Evolutionary conservation across 2,888 invertebrate species (phyloP).

Genomic region (Mimachlamys varia): DNA sequence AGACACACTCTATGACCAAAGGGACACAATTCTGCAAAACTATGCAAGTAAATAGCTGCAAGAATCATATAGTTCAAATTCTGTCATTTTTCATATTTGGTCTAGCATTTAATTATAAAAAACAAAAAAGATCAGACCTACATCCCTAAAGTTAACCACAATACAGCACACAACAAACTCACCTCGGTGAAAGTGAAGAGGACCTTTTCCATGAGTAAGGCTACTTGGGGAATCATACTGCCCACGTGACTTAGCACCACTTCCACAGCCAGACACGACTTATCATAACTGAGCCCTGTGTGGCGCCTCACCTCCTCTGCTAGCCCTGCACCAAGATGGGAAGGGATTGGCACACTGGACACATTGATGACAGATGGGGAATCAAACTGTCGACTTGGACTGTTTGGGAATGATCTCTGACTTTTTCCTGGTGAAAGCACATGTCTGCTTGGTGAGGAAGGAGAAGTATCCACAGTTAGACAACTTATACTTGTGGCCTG

Average conservation of each 20-base stretch:
- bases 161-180: not conserved
- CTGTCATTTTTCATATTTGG: no score
- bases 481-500: no score
- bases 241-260: conserved; percentile 73
- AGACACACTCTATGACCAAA: no score
- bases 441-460: not conserved
- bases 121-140: no score
- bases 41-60: no score
- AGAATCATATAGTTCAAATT: no score
- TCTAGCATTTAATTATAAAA: no score
- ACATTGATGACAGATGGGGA: conserved; percentile 49
- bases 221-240: conserved; percentile 62
- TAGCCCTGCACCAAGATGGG: conserved; percentile 68
- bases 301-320: conserved; percentile 72
- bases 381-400: conserved; percentile 48
- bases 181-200: conserved; percentile 63
- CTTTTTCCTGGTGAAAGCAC: not conserved
- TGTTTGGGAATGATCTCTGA: conserved; percentile 37
- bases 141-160: no score
- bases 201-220: conserved; percentile 65
- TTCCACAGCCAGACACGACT: conserved; percentile 72
- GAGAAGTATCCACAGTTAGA: not conserved
- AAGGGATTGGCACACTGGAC: conserved; percentile 57
- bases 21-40: no score
- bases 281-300: conserved; percentile 74